phyloP scores from a whole-genome alignment of 1,140 invertebrate genomes.

The Bombus vancouverensis region DNA sequence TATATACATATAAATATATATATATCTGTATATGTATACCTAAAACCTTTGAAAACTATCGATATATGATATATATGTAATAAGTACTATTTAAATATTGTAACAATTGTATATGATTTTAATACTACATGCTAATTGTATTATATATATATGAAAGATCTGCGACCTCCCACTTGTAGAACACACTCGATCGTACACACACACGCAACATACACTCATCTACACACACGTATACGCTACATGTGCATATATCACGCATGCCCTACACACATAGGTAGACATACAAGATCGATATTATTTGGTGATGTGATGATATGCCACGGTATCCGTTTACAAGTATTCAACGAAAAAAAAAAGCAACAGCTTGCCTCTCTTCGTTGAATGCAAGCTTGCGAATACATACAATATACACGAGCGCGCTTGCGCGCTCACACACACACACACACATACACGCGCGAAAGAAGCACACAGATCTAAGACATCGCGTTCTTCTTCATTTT shows the following conservation, averaged over 20 bases:
- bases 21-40: constrained; percentile 74
- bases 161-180: constrained; percentile 82
- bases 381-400: constrained; percentile 24
- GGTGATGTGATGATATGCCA: neutral
- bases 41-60: constrained; percentile 76
- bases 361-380: neutral
- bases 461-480: constrained; percentile 10
- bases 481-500: neutral
- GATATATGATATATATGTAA: constrained; percentile 82
- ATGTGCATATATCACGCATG: no score
- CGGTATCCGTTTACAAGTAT: constrained; percentile 20
- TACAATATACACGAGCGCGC: neutral
- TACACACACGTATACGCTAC: constrained; percentile 27
- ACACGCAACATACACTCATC: constrained; percentile 33
- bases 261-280: no score
- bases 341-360: neutral
- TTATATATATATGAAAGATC: constrained; percentile 83
- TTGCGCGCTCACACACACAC: neutral
- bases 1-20: constrained; percentile 72
- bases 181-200: constrained; percentile 64
- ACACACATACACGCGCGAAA: neutral
- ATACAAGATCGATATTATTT: constrained; percentile 10
- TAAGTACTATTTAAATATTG: constrained; percentile 84
- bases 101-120: constrained; percentile 84
- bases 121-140: constrained; percentile 83